phyloP scores from a whole-genome alignment of 2,797 vertebrate genomes.

The Trachurus trachurus region DNA sequence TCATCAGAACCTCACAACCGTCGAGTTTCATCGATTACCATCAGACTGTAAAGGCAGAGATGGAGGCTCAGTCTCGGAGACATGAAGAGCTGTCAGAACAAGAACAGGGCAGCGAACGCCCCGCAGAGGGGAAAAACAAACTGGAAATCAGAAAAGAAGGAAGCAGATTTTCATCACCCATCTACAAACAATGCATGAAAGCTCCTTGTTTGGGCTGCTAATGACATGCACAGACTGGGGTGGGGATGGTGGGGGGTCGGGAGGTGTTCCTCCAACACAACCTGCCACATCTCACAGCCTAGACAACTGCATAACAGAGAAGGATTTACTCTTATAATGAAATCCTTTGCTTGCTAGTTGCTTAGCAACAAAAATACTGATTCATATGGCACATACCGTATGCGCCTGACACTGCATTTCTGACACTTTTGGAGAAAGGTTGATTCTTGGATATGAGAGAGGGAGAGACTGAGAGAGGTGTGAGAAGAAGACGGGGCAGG shows the following conservation, averaged over 20 bases:
- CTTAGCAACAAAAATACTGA: slow-evolving; percentile 85
- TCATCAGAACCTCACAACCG: slow-evolving; percentile 62
- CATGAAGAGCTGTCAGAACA: slow-evolving; percentile 43
- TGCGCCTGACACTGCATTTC: slow-evolving; percentile 80
- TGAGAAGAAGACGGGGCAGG: slow-evolving; percentile 40
- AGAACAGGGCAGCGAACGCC: slow-evolving; percentile 44
- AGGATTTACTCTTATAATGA: slow-evolving; percentile 81
- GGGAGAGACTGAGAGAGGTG: slow-evolving; percentile 26
- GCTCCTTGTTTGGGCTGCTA: slow-evolving; percentile 70
- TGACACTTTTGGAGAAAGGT: slow-evolving; percentile 72
- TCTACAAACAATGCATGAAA: slow-evolving; percentile 66
- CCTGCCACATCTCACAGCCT: slow-evolving; percentile 75
- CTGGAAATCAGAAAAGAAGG: slow-evolving; percentile 51
- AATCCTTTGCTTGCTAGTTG: slow-evolving; percentile 85
- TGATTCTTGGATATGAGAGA: slow-evolving; percentile 53
- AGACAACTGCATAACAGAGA: slow-evolving; percentile 80
- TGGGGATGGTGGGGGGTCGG: slow-evolving; percentile 26
- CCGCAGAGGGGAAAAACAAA: slow-evolving; percentile 28
- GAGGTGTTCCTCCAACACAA: slow-evolving; percentile 72
- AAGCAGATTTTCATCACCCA: slow-evolving; percentile 71
- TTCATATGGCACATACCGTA: slow-evolving; percentile 77
- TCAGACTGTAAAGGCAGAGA: slow-evolving; percentile 36
- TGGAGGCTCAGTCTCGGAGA: slow-evolving; percentile 44
- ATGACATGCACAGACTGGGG: slow-evolving; percentile 73
- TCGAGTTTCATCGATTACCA: slow-evolving; percentile 63